Conservation (phyloP, 2,113 vertebrate species). For the Lampris megalopsis region DNA sequence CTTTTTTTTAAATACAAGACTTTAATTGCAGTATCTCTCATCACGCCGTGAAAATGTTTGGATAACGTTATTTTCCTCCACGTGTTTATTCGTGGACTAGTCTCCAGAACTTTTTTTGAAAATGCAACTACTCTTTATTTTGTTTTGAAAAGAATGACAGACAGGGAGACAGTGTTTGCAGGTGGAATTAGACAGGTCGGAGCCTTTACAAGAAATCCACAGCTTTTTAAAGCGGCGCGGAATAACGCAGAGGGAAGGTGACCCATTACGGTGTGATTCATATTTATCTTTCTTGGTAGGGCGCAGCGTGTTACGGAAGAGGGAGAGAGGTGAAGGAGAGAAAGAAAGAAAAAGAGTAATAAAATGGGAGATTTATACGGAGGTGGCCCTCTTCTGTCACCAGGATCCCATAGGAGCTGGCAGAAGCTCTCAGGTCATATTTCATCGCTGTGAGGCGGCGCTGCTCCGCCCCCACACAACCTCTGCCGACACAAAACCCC, state of each 20-base stretch:
- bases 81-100: too few species aligned
- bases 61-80: too few species aligned
- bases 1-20: too few species aligned
- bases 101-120: too few species aligned
- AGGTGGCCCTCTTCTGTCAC: constrained; percentile 74
- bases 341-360: constrained; percentile 58
- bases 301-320: constrained; percentile 62
- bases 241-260: constrained; percentile 6
- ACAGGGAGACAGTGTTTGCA: too few species aligned
- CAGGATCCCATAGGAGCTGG: constrained; percentile 70
- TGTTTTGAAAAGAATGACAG: too few species aligned
- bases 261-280: constrained; percentile 73
- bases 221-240: constrained; percentile 5
- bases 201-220: constrained; percentile 23
- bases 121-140: too few species aligned
- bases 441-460: constrained; percentile 68
- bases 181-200: neutral
- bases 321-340: constrained; percentile 44
- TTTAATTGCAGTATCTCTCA: too few species aligned
- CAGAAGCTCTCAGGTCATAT: constrained; percentile 76
- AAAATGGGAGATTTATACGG: constrained; percentile 79
- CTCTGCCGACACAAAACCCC: constrained; percentile 56
- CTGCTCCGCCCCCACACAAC: constrained; percentile 42
- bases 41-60: too few species aligned
- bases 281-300: constrained; percentile 62